Evolutionary conservation across 1,140 invertebrate genomes (phyloP), one percentile per base, ranked within the genome.

Genomic region (Drosophila chauvacae): DNA sequence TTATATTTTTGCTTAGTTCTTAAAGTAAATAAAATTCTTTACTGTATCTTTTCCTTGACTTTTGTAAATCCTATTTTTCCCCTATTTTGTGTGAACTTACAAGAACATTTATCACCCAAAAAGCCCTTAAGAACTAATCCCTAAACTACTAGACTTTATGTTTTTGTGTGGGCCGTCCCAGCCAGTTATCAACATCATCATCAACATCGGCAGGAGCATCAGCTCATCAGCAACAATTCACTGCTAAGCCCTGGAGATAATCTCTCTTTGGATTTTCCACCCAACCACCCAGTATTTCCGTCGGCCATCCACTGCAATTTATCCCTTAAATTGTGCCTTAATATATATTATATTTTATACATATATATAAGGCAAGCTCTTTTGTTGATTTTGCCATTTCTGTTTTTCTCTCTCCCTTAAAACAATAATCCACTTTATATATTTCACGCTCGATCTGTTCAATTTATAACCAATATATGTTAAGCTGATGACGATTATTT

Each of bases 361-460:
- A 18, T n/a, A 48, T 28, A 28, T n/a, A 50, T 28, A n/a, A 44
- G 10, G 7, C 10, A 37, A 23, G 20, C 41, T 7, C 62, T 45
- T 45, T 65, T 45, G 71, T 53, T 75, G 39, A 35, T 44, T 28
- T 20, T 58, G 45, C 30, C 28, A 41, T 47, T n/a, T 57, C 28
- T 28, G 48, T 33, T n/a, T 41, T 57, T 42, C 33, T 23, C 61
- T 37, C 61, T 37, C 62, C 76, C 83, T 87, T 87, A 81, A 87
- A 88, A 90, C 84, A 81, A 90, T 88, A 88, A 88, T 88, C 84
- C 84, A 88, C 84, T 88, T 88, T 84, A 88, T 87, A 88, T 88
- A 88, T 88, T 88, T 88, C 77, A 72, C 84, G 84, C 77, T 69
- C 56, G 80, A 90, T 80, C 72, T 84, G 85, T 59, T 90, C 85